Conservation (phyloP, 2,797 vertebrate species). For the Argya squamiceps region DNA sequence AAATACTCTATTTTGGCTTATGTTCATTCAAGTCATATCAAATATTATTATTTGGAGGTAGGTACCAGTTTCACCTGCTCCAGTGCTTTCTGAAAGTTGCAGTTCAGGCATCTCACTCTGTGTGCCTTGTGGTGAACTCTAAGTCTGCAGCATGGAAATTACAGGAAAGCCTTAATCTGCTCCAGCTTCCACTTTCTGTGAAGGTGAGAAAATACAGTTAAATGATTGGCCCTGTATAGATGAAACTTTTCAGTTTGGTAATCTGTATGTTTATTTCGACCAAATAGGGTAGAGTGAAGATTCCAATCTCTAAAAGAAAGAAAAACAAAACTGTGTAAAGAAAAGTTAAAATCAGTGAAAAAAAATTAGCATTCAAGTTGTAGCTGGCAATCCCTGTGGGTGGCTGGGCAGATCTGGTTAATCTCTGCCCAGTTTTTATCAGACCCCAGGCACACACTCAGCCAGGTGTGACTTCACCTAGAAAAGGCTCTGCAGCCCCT, state of each 20-base stretch:
- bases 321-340: neutral
- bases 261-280: neutral
- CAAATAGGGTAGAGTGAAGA: neutral
- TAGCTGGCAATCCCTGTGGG: neutral
- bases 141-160: neutral
- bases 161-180: neutral
- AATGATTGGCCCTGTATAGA: neutral
- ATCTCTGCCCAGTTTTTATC: neutral
- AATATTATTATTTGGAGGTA: neutral
- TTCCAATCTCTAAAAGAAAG: neutral
- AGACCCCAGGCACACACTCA: neutral
- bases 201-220: neutral
- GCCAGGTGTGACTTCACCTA: neutral
- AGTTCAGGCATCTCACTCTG: neutral
- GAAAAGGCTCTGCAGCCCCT: neutral
- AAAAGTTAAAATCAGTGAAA: neutral
- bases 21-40: neutral
- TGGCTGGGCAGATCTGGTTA: neutral
- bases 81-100: neutral
- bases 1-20: neutral
- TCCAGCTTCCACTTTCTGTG: neutral
- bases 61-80: neutral
- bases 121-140: accelerated
- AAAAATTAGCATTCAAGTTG: neutral
- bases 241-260: neutral